Percentiles rank a stretch among this genome's conserved stretches.
Conservation (phyloP, 2,797 vertebrate species). For the Rhinoraja longicauda region DNA sequence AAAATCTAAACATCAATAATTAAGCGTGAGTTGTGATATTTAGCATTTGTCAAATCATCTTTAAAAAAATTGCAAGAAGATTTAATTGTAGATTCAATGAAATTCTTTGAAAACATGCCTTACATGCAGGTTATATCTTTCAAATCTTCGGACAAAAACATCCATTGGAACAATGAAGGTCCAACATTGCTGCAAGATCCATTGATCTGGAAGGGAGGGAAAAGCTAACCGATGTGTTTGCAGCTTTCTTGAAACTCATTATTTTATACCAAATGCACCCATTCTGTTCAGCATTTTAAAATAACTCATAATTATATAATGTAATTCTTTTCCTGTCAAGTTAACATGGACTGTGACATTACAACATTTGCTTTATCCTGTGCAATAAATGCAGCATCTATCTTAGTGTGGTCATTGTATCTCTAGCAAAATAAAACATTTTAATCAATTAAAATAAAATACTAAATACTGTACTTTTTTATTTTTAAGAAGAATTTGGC, state of each 20-base stretch:
- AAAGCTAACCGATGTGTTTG: background rate
- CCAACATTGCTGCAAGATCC: background rate
- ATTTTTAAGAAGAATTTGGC: background rate
- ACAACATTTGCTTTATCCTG: background rate
- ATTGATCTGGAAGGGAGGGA: too few species aligned
- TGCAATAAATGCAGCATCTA: background rate
- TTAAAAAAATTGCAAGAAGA: background rate
- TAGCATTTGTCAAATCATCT: slow-evolving; percentile 1
- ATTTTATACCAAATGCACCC: background rate
- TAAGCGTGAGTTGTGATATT: background rate
- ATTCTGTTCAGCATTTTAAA: background rate
- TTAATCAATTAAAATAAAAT: slow-evolving; percentile 5
- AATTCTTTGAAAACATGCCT: background rate
- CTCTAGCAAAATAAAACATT: background rate
- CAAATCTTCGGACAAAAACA: background rate
- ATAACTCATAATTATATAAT: background rate
- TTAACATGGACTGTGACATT: background rate
- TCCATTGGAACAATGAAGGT: slow-evolving; percentile 10
- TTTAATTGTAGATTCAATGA: background rate
- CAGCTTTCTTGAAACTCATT: background rate
- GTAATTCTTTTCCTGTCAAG: background rate
- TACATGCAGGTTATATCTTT: background rate
- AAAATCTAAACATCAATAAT: background rate
- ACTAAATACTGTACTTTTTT: background rate
- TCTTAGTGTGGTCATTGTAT: background rate